Conservation (phyloP, 35 echinoderm and acorn worm species). For the Ophiothrix spiculata region DNA sequence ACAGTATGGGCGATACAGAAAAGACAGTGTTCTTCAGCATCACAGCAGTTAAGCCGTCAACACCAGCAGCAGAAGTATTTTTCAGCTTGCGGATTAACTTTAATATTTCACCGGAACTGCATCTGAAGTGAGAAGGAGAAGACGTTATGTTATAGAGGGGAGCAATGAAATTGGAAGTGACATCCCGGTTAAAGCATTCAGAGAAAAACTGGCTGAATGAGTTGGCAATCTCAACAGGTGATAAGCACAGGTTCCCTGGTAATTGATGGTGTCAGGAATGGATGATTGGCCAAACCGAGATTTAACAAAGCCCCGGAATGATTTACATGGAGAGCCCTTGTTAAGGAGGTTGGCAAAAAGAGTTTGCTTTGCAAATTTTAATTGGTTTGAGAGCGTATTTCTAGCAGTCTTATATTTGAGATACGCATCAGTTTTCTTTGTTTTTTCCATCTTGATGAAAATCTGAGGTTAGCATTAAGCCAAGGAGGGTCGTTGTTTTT, state of each 20-base stretch:
- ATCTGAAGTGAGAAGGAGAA: background rate
- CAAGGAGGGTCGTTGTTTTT: background rate
- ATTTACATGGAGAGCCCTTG: background rate
- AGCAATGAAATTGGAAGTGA: background rate
- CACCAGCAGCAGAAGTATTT: background rate
- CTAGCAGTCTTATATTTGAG: background rate
- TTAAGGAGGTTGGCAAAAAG: background rate
- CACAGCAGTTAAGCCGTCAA: background rate
- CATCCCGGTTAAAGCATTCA: background rate
- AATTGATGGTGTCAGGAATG: background rate
- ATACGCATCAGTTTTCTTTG: background rate
- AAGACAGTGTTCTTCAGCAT: too few relatives aligned
- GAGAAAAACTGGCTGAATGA: background rate
- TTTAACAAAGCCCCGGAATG: background rate
- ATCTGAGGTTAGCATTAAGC: background rate
- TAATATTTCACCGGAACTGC: background rate
- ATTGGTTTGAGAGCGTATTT: background rate
- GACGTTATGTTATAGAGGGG: background rate
- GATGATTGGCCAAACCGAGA: background rate
- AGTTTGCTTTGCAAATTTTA: background rate
- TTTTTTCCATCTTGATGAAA: background rate
- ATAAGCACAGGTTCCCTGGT: background rate
- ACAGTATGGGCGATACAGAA: too few relatives aligned
- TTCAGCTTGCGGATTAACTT: background rate
- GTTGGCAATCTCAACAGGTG: background rate